phyloP scores from a whole-genome alignment of 2,888 invertebrate genomes.

The Drosophila meridionalis region DNA sequence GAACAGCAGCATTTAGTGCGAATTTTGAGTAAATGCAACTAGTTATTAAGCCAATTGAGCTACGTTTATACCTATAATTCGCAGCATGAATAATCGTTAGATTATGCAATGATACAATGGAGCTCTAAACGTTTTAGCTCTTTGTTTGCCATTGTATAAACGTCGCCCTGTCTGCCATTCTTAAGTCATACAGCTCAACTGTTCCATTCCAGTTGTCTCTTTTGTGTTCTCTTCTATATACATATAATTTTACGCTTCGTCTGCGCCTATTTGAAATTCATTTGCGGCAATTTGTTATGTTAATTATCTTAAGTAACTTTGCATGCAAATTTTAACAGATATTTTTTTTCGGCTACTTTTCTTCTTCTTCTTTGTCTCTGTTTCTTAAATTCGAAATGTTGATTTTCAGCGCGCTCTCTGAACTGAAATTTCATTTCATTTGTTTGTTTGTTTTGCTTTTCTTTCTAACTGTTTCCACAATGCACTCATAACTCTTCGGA shows the following conservation, averaged over 20 bases:
- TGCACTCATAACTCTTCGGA: conserved; percentile 26
- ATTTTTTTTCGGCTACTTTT: conserved; percentile 9
- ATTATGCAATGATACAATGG: conserved; percentile 13
- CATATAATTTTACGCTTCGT: conserved; percentile 52
- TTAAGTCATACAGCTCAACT: background rate
- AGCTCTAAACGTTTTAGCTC: background rate
- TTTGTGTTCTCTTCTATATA: background rate
- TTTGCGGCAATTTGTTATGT: conserved; percentile 52
- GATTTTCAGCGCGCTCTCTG: conserved; percentile 17
- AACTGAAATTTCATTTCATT: conserved; percentile 10
- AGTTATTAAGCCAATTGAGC: conserved; percentile 1
- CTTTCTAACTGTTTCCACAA: conserved; percentile 22
- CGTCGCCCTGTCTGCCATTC: conserved; percentile 9
- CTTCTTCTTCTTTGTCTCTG: background rate
- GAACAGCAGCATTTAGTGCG: background rate
- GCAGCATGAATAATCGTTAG: conserved; percentile 5
- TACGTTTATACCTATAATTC: background rate
- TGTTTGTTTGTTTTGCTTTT: conserved; percentile 10
- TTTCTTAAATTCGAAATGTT: background rate
- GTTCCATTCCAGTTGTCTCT: background rate
- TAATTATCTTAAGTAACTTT: conserved; percentile 47
- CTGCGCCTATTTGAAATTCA: conserved; percentile 38
- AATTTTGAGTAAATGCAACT: background rate
- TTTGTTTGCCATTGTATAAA: conserved; percentile 15
- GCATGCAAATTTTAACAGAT: conserved; percentile 41